Conservation (phyloP, 2,888 invertebrate species). For the Pyrrhosoma nymphula region DNA sequence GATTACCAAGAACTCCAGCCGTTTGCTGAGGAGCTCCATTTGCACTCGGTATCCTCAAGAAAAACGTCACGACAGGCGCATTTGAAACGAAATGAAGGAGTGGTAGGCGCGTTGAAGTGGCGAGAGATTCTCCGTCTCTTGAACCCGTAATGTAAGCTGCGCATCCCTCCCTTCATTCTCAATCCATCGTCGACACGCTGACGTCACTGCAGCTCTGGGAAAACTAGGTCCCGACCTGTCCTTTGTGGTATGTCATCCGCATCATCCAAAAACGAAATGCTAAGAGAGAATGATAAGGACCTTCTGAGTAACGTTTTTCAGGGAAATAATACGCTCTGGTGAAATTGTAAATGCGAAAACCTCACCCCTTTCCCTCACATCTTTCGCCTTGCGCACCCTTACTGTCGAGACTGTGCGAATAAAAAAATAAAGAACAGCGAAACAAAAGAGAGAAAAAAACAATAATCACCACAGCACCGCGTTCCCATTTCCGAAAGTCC, state of each 20-base stretch:
- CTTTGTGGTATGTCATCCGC: no score
- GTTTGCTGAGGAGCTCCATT: background rate
- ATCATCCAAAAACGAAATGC: background rate
- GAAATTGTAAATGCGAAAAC: background rate
- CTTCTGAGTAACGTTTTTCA: background rate
- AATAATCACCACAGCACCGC: no score
- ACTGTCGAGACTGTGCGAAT: no score
- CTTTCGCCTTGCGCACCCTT: background rate
- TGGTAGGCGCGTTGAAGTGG: background rate
- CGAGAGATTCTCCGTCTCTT: background rate
- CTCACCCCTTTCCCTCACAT: background rate
- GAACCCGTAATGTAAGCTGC: background rate
- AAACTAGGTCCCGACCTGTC: conserved; percentile 1
- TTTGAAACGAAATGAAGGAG: background rate
- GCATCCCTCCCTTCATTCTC: background rate
- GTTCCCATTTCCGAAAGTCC: no score
- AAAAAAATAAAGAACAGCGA: no score
- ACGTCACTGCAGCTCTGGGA: background rate
- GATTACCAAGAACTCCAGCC: background rate
- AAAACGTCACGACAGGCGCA: background rate
- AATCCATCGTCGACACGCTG: no score
- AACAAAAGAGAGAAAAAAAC: no score
- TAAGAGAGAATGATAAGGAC: background rate
- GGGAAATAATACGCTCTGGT: background rate
- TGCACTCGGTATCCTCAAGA: background rate